Evolutionary conservation across 1,140 invertebrate genomes (phyloP), one percentile per base, ranked within the genome.

Genomic region (Rhagoletis pomonella): DNA sequence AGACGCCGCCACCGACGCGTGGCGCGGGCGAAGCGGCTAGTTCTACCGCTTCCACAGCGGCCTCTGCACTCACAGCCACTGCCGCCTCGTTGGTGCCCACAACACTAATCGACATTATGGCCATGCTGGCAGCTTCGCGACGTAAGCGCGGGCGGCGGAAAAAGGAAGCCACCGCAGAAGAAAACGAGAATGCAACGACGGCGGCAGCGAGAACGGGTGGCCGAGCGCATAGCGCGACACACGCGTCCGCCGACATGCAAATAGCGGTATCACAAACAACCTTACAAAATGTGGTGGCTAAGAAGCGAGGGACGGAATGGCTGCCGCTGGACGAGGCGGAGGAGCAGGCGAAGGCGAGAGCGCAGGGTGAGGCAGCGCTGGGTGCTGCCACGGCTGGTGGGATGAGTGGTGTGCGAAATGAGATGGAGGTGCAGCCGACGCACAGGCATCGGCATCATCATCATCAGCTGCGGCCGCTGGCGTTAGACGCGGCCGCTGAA

Each of bases 81-180:
- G 91, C 91, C 4, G 91, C 90, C 6, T 90, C 91, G 39, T 50
- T 92, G 87, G 91, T 91, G 55, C 91, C 91, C 14, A 91, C 91
- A 19, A 91, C 91, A 17, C 81, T 92, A 50, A 81, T 81, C 4
- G 91, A 92, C 89, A 73, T 92, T 87, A 87, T 91, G 67, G 91
- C 91, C 88, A 91, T 92, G 73, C 7, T 91, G 88, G 91, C 91
- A 9, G 91, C 91, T 19, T 90, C 91, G 88, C 89, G 91, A 14
- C 91, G 91, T 9, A 92, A 92, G 88, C 89, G 91, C 17, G 91
- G 91, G 14, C 87, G 91, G 39, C 89, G 91, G 89, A 92, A 92
- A 92, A 90, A 91, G 47, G 89, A 88, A 2, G 64, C 17, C 0
- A 19, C 64, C 1, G 87, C 17, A 2, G 77, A 85, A 14, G 87